Base-by-base conservation (phyloP, 2,113 vertebrate genomes). In the Nothoprocta perdicaria region DNA sequence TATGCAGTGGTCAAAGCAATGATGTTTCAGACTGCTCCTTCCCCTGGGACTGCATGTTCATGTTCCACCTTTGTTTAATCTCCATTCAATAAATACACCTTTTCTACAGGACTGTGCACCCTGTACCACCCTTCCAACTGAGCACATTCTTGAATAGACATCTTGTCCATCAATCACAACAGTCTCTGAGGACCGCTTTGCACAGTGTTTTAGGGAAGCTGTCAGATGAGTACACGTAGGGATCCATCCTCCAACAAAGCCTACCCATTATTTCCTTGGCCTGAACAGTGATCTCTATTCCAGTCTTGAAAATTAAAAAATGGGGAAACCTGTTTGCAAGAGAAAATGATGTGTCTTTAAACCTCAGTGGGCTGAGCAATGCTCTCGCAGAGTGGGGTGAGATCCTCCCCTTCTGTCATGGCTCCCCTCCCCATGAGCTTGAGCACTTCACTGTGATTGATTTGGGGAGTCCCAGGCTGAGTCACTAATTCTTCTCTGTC, bases 91-190 rank as follows among this genome's bases (percentile, higher is more conserved):
- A n/a, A 82, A 82, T n/a, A 33, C 12, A n/a, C 6, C 11, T 71
- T 33, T 62, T 53, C 66, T 57, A 7, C 2, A 2, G 38, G 40
- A 58, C 63, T 3, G 1, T 73, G 35, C 41, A 55, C 77, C 60
- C 91, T 85, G 75, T 91, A 93, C 72, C 72, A 55, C 68, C 60
- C 82, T 94, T 94, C 82, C 82, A 91, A 85, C 55, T 71, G 92
- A 92, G 43, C 87, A 83, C 79, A 80, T 69, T 91, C 84, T 82
- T 73, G 72, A 82, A 85, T 33, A 89, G 89, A 67, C n/a, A 82
- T 41, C 6, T 5, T 62, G 50, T 84, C 91, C 67, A 83, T 95
- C 94, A 95, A 80, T 92, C 93, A 93, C 60, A 85, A 35, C 45
- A 85, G 84, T 87, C 94, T 91, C 93, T 38, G 45, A 89, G 63